Base-by-base conservation (phyloP, 1,140 invertebrate genomes). In the Anthonomus grandis region DNA sequence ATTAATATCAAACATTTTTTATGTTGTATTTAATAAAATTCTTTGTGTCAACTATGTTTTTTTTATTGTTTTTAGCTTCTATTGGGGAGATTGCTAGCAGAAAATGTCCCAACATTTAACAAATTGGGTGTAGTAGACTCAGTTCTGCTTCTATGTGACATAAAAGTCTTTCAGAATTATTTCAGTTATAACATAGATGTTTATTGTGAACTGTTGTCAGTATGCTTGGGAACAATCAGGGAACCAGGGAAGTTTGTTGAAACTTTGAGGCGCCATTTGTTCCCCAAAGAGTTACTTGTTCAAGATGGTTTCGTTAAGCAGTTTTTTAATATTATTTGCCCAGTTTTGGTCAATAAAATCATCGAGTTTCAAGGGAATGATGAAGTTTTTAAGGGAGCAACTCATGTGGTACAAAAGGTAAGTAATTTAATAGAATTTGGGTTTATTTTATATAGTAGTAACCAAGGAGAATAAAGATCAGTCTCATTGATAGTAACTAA, bases 341-440 rank as follows among this genome's bases (percentile, higher is more conserved):
- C 48, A 24, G 36, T 13, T 21, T 58, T 67, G 8, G 55, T 67
- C 15, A 17, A 56, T 13, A 42, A 53, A 42, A 37, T 53, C 13
- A 9, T 39, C 3, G 57, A 65, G 39, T 64, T 62, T 59, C 10
- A 34, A 12, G 36, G 56, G 37, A 22, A 60, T 22, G 19, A 22
- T 42, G 36, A 61, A 47, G 23, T 68, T 17, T 67, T 67, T 64
- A 6, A 54, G 4, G 48, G 57, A 22, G 50, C 59, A 42, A 58
- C 53, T 19, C 52, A 50, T 44, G n/a, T 65, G 18, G 23, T 67
- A 4, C 57, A 67, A 51, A 66, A 62, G 42, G 69, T 71, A 64
- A 52, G 61, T 66, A n/a, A n/a, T n/a, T n/a, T n/a, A n/a, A n/a
- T n/a, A n/a, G n/a, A n/a, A n/a, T n/a, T n/a, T n/a, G n/a, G n/a